phyloP scores from a whole-genome alignment of 2,113 vertebrate species.

The Limanda limanda region DNA sequence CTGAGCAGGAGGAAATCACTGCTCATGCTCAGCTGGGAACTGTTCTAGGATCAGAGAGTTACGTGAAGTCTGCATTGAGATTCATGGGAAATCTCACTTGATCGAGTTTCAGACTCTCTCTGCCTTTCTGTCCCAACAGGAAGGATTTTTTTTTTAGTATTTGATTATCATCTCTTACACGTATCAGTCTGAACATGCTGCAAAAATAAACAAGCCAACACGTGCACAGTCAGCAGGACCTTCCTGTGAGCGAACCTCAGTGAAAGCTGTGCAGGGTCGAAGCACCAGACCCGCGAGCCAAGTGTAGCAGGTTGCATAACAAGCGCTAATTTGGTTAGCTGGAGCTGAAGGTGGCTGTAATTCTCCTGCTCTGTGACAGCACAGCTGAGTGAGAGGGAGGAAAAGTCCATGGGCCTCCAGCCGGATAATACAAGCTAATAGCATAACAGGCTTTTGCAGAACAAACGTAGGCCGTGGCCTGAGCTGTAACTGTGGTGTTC shows the following conservation, averaged over 20 bases:
- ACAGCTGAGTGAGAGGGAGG: slow-evolving; percentile 33
- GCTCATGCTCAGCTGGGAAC: too few relatives aligned
- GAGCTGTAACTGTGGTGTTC: slow-evolving; percentile 29
- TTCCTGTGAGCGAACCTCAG: not conserved
- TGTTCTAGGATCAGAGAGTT: too few relatives aligned
- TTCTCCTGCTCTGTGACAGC: slow-evolving; percentile 66
- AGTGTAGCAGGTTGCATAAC: slow-evolving; percentile 75
- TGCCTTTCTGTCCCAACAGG: too few relatives aligned
- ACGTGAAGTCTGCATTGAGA: too few relatives aligned
- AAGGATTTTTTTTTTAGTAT: not conserved
- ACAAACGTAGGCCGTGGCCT: slow-evolving; percentile 31
- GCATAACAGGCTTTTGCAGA: slow-evolving; percentile 66
- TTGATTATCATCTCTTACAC: not conserved
- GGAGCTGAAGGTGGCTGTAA: slow-evolving; percentile 65
- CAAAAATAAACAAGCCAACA: not conserved
- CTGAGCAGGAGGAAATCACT: too few relatives aligned
- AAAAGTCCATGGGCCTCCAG: slow-evolving; percentile 50
- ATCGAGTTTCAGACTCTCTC: too few relatives aligned
- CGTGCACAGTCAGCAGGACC: not conserved
- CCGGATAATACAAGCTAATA: slow-evolving; percentile 65
- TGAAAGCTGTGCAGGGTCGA: slow-evolving; percentile 24
- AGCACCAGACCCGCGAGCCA: slow-evolving; percentile 52
- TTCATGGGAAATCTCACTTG: too few relatives aligned
- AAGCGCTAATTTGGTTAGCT: slow-evolving; percentile 78
- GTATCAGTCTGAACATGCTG: not conserved